phyloP scores from a whole-genome alignment of 2,797 vertebrate species.

The Smutsia temminckii region DNA sequence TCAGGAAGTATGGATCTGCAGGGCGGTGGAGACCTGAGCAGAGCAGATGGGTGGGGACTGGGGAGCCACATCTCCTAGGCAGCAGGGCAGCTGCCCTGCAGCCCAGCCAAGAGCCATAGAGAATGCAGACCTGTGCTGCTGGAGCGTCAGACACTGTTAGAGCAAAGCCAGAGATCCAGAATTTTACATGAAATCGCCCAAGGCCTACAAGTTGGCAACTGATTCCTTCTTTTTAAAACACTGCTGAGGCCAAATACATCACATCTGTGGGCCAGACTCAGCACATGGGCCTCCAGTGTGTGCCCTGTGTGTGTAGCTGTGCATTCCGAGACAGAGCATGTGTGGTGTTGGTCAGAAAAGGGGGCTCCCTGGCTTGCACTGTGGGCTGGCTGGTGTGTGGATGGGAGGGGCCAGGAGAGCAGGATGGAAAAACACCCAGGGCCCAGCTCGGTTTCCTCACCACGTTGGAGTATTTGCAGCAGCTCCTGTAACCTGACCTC shows the following conservation, averaged over 20 bases:
- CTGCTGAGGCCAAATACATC: constrained; percentile 29
- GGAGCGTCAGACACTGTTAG: constrained; percentile 38
- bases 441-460: not conserved
- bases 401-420: not conserved
- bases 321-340: not conserved
- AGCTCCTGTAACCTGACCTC: not conserved
- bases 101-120: not conserved
- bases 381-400: not conserved
- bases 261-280: constrained; percentile 40
- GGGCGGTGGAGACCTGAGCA: not conserved
- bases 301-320: not conserved
- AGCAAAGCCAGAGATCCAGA: constrained; percentile 49
- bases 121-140: not conserved
- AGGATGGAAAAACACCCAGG: not conserved
- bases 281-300: not conserved
- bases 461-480: not conserved
- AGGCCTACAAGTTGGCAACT: constrained; percentile 50
- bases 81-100: not conserved
- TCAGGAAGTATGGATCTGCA: too few species aligned
- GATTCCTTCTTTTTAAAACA: not conserved
- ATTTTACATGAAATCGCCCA: constrained; percentile 60
- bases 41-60: not conserved
- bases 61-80: not conserved
- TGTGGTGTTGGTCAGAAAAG: not conserved
- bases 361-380: fast-evolving